These are phyloP conservation scores for Bugula neritina DNA, from an alignment of 2,888 invertebrate genomes.

Conservation along the genomic window DNA sequence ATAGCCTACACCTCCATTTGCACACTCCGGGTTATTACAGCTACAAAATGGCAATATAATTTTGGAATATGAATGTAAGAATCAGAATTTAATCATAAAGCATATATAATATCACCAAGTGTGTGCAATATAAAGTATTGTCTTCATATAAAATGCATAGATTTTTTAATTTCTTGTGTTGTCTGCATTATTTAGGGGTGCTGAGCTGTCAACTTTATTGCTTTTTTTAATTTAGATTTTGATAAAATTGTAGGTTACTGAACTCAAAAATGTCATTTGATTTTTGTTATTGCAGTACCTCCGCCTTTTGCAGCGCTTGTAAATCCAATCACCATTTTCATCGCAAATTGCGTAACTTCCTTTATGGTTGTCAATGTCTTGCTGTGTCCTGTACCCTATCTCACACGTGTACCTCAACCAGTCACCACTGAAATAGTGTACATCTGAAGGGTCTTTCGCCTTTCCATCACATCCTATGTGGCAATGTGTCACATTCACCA, in stretches of 20 bases:
- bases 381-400: conserved; percentile 3
- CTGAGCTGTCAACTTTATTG: no score
- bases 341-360: neutral
- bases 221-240: no score
- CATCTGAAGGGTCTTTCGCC: neutral
- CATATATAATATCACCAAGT: no score
- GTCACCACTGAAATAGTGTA: neutral
- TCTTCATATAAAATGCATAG: no score
- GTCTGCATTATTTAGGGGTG: no score
- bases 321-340: neutral
- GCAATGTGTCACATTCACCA: conserved; percentile 11
- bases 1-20: conserved; percentile 1
- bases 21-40: neutral
- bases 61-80: no score
- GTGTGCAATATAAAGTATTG: no score
- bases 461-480: neutral
- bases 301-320: neutral
- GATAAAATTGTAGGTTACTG: no score
- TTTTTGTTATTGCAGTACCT: no score
- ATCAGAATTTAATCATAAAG: no score
- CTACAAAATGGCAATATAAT: neutral
- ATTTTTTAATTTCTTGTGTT: no score
- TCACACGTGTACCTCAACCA: neutral
- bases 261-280: no score
- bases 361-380: neutral